Evolutionary conservation across 2,888 invertebrate species (phyloP).

Genomic region (Aproaerema taeniolella): DNA sequence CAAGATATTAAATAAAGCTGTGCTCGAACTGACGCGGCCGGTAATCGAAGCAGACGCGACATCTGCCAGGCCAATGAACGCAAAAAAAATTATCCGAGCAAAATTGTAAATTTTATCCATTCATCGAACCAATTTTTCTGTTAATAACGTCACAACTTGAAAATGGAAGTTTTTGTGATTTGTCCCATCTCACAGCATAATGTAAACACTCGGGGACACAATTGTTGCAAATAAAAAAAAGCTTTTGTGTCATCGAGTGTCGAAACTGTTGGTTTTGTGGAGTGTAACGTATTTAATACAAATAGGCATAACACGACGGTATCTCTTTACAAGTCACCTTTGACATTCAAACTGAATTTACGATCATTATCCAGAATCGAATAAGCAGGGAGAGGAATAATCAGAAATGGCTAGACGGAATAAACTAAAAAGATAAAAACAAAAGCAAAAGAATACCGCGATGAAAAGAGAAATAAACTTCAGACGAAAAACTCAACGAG

Average conservation of each 20-base stretch:
- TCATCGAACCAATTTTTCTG: constrained; percentile 59
- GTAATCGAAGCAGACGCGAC: constrained; percentile 66
- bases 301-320: constrained; percentile 10
- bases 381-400: not conserved
- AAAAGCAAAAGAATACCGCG: not conserved
- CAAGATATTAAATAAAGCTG: constrained; percentile 64
- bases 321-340: not conserved
- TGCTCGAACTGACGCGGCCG: constrained; percentile 51
- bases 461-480: constrained; percentile 12
- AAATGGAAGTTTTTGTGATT: constrained; percentile 45
- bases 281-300: constrained; percentile 25
- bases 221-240: constrained; percentile 30
- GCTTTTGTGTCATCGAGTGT: constrained; percentile 35
- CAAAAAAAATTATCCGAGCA: constrained; percentile 59
- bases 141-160: constrained; percentile 66
- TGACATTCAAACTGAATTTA: constrained; percentile 1
- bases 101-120: constrained; percentile 45
- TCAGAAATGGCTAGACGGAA: not conserved
- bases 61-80: constrained; percentile 52
- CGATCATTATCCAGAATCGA: not conserved
- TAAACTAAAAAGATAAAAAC: not conserved
- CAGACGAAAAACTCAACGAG: constrained; percentile 9
- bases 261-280: constrained; percentile 38
- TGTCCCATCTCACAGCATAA: constrained; percentile 29
- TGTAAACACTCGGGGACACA: constrained; percentile 61